These are phyloP conservation scores for Brachyalestes nurse DNA, from an alignment of 2,797 vertebrate species.

Conservation along the genomic window DNA sequence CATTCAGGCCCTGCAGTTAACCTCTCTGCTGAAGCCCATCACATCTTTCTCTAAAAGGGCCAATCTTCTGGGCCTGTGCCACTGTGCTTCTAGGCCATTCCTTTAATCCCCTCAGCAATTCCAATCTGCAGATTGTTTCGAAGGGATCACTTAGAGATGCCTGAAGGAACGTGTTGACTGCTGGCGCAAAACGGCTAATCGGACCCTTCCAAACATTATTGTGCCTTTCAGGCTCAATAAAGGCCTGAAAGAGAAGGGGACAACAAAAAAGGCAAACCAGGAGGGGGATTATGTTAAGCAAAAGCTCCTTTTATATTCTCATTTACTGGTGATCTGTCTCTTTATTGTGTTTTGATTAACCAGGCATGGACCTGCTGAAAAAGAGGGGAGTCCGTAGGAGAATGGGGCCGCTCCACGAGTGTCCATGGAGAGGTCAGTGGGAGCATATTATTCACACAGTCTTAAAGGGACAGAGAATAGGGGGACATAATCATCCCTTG, in stretches of 20 bases:
- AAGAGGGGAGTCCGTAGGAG: constrained; percentile 44
- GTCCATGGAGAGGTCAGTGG: constrained; percentile 55
- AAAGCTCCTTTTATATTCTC: constrained; percentile 68
- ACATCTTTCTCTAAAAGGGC: constrained; percentile 47
- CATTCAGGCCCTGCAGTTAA: constrained; percentile 40
- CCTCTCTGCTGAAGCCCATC: constrained; percentile 50
- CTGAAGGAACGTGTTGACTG: constrained; percentile 59
- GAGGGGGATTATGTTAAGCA: constrained; percentile 66
- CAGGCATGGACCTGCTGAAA: constrained; percentile 52
- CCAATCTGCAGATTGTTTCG: constrained; percentile 64
- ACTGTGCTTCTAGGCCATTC: constrained; percentile 29
- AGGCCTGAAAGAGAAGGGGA: constrained; percentile 55
- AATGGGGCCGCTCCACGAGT: constrained; percentile 52
- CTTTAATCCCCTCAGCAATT: constrained; percentile 62
- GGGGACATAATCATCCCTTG: constrained; percentile 66
- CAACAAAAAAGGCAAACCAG: constrained; percentile 64
- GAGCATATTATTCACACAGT: constrained; percentile 66
- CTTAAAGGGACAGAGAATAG: constrained; percentile 63
- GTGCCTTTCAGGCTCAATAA: constrained; percentile 52
- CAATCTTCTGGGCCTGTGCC: constrained; percentile 47
- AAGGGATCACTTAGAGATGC: constrained; percentile 59
- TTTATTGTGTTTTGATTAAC: constrained; percentile 69
- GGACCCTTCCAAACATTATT: constrained; percentile 57
- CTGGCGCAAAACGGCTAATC: constrained; percentile 61
- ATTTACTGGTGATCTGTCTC: constrained; percentile 68